Base-by-base conservation (phyloP, 2,888 invertebrate genomes). In the Azorinus chamasolen region DNA sequence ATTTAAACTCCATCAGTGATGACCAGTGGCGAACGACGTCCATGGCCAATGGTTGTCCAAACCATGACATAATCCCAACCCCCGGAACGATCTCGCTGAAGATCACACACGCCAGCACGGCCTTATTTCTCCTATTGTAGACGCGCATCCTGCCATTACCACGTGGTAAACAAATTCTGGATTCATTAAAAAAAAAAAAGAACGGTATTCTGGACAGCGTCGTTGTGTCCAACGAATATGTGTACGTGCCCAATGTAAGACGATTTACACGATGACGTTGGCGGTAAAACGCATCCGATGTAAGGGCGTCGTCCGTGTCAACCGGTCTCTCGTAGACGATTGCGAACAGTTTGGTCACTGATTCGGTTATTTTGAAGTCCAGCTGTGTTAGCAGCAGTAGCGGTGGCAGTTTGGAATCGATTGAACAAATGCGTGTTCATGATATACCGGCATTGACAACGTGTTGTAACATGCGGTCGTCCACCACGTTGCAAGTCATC, bases 161-260 rank as follows among this genome's bases (percentile, higher is more conserved):
- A 39, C 51, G 54, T 27, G 39, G 37, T 16, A 70, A 24, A 2
- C n/a, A 41, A 61, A 70, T 70, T 65, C 64, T 3, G 59, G n/a
- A n/a, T n/a, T n/a, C n/a, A n/a, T n/a, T n/a, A n/a, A n/a, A n/a
- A n/a, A n/a, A n/a, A 54, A 20, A 62, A 73, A n/a, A 66, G 32
- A 24, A 73, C 66, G 24, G 20, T 58, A 50, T 55, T 57, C 46
- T n/a, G n/a, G n/a, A n/a, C 63, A 74, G 39, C 41, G 51, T 58
- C 51, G 68, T 32, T 41, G 37, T 27, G 18, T 43, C 66, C 61
- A 69, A 3, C 20, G 41, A 57, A 16, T 24, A 12, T 43, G 43
- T 18, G 48, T 51, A 27, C 43, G 53, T 46, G 63, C 18, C 71
- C 43, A 64, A 43, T n/a, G 25, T 48, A 37, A 55, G 10, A 24